Conservation (phyloP, 2,888 invertebrate genomes). For the Microdon myrmicae region DNA sequence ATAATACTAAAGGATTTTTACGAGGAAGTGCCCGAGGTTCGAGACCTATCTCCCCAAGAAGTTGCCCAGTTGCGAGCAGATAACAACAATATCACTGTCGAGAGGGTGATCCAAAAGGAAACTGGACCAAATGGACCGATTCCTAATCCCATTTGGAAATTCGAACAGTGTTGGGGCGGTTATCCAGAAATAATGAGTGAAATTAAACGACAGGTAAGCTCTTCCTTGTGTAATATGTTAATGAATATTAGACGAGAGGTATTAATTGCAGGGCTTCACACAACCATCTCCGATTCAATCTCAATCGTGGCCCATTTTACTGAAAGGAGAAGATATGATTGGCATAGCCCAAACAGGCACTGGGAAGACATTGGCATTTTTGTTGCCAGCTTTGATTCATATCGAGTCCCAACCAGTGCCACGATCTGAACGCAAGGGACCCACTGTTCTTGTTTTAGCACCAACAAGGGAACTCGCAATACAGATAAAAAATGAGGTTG, state of each 20-base stretch:
- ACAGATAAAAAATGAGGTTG: conserved; percentile 91
- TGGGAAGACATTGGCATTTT: conserved; percentile 94
- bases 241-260: background rate
- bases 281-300: conserved; percentile 91
- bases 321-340: conserved; percentile 92
- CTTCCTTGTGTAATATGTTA: background rate
- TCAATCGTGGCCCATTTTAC: conserved; percentile 93
- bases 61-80: conserved; percentile 73
- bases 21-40: conserved; percentile 77
- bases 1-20: conserved; percentile 85
- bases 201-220: conserved; percentile 74
- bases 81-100: conserved; percentile 81
- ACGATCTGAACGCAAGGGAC: conserved; percentile 78
- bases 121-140: conserved; percentile 59
- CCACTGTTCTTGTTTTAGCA: conserved; percentile 88
- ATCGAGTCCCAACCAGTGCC: conserved; percentile 87
- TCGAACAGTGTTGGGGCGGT: conserved; percentile 82
- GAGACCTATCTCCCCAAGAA: conserved; percentile 73
- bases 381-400: conserved; percentile 92
- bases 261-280: conserved; percentile 70
- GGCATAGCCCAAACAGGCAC: conserved; percentile 97
- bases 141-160: conserved; percentile 70
- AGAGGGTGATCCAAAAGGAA: conserved; percentile 71
- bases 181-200: conserved; percentile 87
- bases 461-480: conserved; percentile 93